Evolutionary conservation across 2,797 vertebrate species (phyloP).

Genomic region (Myotis vivesi): DNA sequence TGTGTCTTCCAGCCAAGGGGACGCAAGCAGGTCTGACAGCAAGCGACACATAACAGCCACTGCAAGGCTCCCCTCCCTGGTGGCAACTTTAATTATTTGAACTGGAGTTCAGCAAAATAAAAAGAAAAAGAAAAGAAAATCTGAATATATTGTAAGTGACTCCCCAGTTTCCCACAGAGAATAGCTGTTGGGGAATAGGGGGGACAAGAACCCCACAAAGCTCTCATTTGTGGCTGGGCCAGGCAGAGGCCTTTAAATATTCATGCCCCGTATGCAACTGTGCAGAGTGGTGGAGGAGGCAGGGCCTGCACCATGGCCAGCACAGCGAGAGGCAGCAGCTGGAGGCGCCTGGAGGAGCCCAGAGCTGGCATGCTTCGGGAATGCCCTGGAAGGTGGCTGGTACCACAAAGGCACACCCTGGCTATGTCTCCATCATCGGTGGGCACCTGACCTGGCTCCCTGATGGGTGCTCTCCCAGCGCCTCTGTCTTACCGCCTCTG

Average conservation of each 20-base stretch:
- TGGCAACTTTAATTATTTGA: slow-evolving; percentile 83
- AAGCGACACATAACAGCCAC: slow-evolving; percentile 71
- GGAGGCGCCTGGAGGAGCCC: background rate
- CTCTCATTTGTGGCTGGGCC: slow-evolving; percentile 37
- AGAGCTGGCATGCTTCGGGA: background rate
- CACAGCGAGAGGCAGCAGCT: background rate
- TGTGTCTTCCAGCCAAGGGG: slow-evolving; percentile 70
- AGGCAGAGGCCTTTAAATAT: slow-evolving; percentile 82
- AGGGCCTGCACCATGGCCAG: accelerated
- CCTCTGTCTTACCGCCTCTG: background rate
- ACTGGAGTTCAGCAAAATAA: slow-evolving; percentile 75
- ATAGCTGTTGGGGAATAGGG: slow-evolving; percentile 56
- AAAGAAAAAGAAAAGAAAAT: slow-evolving; percentile 75
- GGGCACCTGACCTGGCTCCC: background rate
- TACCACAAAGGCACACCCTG: background rate
- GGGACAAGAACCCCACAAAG: background rate
- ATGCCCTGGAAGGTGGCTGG: background rate
- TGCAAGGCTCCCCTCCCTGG: slow-evolving; percentile 60
- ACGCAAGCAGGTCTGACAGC: slow-evolving; percentile 69
- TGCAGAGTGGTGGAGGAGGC: slow-evolving; percentile 40
- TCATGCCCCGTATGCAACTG: slow-evolving; percentile 62
- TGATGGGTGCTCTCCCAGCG: background rate
- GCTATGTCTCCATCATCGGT: accelerated
- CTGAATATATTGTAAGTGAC: slow-evolving; percentile 74
- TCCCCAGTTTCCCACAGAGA: slow-evolving; percentile 75